phyloP scores from a whole-genome alignment of 2,113 vertebrate species.

The Lethenteron camtschaticum region DNA sequence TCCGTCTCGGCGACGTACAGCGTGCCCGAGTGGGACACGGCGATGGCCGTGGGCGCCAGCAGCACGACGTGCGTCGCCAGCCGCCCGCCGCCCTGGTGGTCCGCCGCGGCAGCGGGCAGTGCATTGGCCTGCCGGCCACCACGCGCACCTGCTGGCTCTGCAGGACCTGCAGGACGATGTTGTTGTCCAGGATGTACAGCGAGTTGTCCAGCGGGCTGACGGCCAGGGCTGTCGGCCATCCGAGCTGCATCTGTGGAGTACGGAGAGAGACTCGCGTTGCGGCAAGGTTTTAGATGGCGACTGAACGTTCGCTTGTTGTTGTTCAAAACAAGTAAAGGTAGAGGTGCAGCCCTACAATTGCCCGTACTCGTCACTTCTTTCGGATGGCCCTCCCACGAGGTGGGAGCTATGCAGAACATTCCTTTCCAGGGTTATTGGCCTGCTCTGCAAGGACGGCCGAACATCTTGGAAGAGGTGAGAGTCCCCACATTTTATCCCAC shows the following conservation, averaged over 20 bases:
- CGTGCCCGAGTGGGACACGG: constrained; percentile 61
- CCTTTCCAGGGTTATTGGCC: too few relatives aligned
- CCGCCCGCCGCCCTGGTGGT: constrained; percentile 29
- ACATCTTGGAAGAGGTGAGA: too few relatives aligned
- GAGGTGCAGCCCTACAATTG: too few relatives aligned
- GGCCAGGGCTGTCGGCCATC: constrained; percentile 86
- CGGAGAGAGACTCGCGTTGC: too few relatives aligned
- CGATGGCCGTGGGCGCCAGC: constrained; percentile 61
- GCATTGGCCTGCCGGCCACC: constrained; percentile 57
- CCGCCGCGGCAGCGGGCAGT: constrained; percentile 68
- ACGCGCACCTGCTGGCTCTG: constrained; percentile 87
- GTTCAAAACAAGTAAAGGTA: too few relatives aligned
- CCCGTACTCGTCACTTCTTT: too few relatives aligned
- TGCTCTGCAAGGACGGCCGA: too few relatives aligned
- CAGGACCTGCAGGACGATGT: constrained; percentile 73
- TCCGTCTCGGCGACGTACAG: constrained; percentile 80
- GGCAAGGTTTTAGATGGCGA: too few relatives aligned
- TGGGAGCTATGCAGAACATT: too few relatives aligned
- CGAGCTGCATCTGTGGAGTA: constrained; percentile 52
- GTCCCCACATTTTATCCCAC: too few relatives aligned
- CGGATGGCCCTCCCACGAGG: too few relatives aligned
- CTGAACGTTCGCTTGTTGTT: too few relatives aligned
- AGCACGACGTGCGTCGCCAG: constrained; percentile 31
- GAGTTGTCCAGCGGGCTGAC: constrained; percentile 96
- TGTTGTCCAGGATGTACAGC: constrained; percentile 78